Base-by-base conservation (phyloP, 1,140 invertebrate genomes). In the Penaeus vannamei region DNA sequence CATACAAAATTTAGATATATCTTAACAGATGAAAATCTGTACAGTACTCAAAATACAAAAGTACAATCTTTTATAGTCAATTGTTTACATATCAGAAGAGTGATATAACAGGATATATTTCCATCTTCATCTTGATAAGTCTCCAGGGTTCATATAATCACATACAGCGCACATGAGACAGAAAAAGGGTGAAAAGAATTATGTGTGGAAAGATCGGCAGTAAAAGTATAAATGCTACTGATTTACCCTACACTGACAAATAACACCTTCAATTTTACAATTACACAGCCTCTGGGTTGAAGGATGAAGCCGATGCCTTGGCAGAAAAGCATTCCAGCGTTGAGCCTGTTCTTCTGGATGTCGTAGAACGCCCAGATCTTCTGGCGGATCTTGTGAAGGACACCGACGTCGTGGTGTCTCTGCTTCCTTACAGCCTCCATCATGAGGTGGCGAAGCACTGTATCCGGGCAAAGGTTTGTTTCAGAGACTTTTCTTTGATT, bases 361-460 rank as follows among this genome's bases (percentile, higher is more conserved):
- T 99, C 0, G 92, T 95, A 1, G 95, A 96, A 91, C 94, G 95
- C 90, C 94, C 95, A 0, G 95, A 97, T 20, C 94, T 95, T 46
- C 92, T 99, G 2, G 94, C 95, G 91, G 94, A 96, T 86, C 91
- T 98, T 83, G 94, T 98, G 66, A 93, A 94, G 86, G 93, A 95
- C n/a, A 95, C 96, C 19, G 96, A 98, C 92, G 94, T 98, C 0
- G 96, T 95, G 88, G 95, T 99, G 14, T 99, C 98, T 0, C 93
- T 99, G 20, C 93, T 99, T n/a, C 99, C 99, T 0, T 98, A 98
- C 92, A 94, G 95, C 5, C 93, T 99, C 22, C 99, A 99, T 93
- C 96, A 96, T 5, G 93, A 95, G 29, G 95, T 97, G 72, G 98
- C 98, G 0, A 95, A 96, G 91, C 95, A 95, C 53, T 99, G 99